Evolutionary conservation across 2,888 invertebrate species (phyloP).

Genomic region (Oligia fasciuncula): DNA sequence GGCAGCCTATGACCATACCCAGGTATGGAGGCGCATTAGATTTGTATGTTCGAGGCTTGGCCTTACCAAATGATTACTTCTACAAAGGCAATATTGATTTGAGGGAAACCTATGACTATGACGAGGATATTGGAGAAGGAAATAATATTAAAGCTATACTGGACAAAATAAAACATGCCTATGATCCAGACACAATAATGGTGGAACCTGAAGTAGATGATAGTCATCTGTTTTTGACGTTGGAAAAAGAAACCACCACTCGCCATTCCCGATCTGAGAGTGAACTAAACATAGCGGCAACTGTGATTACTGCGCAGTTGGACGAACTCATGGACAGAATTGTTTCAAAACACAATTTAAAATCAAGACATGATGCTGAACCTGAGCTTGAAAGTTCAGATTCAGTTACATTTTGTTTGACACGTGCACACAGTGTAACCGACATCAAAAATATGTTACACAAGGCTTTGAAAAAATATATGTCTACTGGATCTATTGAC

Average conservation of each 20-base stretch:
- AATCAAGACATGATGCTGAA: constrained; percentile 35
- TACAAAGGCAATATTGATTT: constrained; percentile 77
- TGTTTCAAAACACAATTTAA: constrained; percentile 61
- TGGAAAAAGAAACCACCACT: constrained; percentile 61
- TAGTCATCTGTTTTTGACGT: constrained; percentile 30
- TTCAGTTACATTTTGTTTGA: constrained; percentile 23
- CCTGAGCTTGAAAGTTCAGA: background rate
- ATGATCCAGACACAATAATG: constrained; percentile 74
- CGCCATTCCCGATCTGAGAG: constrained; percentile 68
- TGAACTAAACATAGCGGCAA: constrained; percentile 68
- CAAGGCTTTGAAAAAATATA: constrained; percentile 58
- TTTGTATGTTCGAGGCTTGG: constrained; percentile 75
- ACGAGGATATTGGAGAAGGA: constrained; percentile 71
- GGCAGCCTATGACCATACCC: constrained; percentile 80
- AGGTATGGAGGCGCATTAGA: constrained; percentile 75
- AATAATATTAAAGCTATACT: constrained; percentile 72
- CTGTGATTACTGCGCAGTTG: constrained; percentile 71
- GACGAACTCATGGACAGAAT: constrained; percentile 73
- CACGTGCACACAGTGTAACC: constrained; percentile 62
- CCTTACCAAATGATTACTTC: constrained; percentile 81
- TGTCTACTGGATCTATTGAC: constrained; percentile 42
- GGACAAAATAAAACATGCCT: constrained; percentile 73
- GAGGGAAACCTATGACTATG: constrained; percentile 68
- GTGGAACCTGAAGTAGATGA: constrained; percentile 70
- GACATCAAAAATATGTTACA: constrained; percentile 66